A percentile compares a stretch with the other conserved stretches of the same genome.
Conservation (phyloP, 2,797 vertebrate species). For the Adrianichthys oophorus region DNA sequence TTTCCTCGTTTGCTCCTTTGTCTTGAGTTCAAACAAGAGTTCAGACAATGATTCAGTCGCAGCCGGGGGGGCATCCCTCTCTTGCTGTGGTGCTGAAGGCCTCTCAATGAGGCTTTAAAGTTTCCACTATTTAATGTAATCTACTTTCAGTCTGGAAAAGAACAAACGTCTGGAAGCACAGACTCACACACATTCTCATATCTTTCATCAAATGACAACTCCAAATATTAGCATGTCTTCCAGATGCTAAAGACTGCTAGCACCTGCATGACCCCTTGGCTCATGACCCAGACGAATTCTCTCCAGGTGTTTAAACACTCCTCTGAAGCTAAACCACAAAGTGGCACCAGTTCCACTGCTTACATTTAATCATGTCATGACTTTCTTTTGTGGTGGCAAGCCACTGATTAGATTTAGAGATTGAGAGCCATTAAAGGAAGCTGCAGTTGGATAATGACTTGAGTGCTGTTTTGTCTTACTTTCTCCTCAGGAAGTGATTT, state of each 20-base stretch:
- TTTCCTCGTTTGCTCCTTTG: slow-evolving; percentile 35
- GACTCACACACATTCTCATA: slow-evolving; percentile 1
- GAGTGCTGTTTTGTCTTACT: slow-evolving; percentile 65
- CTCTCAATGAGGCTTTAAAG: slow-evolving; percentile 55
- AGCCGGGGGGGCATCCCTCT: slow-evolving; percentile 23
- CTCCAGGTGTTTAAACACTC: slow-evolving; percentile 59
- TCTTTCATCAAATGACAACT: slow-evolving; percentile 31
- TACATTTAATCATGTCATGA: slow-evolving; percentile 66
- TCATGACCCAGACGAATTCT: slow-evolving; percentile 7
- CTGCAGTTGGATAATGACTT: slow-evolving; percentile 67
- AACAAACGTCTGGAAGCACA: slow-evolving; percentile 12
- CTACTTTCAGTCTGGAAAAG: slow-evolving; percentile 55
- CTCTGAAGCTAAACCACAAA: slow-evolving; percentile 35
- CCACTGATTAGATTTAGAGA: slow-evolving; percentile 70
- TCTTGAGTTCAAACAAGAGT: slow-evolving; percentile 46
- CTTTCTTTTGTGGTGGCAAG: slow-evolving; percentile 51
- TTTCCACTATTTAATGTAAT: slow-evolving; percentile 58
- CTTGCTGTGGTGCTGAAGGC: slow-evolving; percentile 13
- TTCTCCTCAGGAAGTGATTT: slow-evolving; percentile 67
- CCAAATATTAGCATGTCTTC: neutral
- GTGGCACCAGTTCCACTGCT: slow-evolving; percentile 44
- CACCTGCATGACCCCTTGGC: slow-evolving; percentile 19
- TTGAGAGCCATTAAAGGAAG: slow-evolving; percentile 63
- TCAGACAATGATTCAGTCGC: slow-evolving; percentile 46
- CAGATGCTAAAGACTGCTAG: slow-evolving; percentile 1